Conservation (phyloP, 2,888 invertebrate genomes). For the Hipparchia semele region DNA sequence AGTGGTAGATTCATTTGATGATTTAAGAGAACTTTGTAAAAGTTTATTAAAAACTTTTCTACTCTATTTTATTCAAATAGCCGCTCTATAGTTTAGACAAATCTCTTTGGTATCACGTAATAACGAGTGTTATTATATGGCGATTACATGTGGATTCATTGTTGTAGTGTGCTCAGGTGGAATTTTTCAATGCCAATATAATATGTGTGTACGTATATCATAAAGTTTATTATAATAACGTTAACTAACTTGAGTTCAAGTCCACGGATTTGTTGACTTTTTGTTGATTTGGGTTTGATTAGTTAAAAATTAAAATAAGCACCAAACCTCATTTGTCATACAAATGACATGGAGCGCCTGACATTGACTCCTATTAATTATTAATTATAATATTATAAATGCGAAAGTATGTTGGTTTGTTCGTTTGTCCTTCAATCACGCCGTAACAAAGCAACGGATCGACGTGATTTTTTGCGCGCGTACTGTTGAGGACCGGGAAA, state of each 20-base stretch:
- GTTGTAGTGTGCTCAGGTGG: constrained; percentile 36
- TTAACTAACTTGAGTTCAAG: neutral
- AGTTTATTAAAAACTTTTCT: no score
- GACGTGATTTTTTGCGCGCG: no score
- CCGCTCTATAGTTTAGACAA: neutral
- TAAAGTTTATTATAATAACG: neutral
- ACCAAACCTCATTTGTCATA: no score
- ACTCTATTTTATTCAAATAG: neutral
- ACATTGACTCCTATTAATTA: neutral
- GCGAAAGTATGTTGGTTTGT: neutral
- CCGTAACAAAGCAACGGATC: no score
- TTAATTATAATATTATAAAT: neutral
- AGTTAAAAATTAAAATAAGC: no score
- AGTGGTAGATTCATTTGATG: no score
- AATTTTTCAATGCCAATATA: constrained; percentile 28
- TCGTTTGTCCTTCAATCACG: no score
- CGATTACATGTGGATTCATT: constrained; percentile 26
- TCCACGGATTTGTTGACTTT: neutral
- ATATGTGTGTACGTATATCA: neutral
- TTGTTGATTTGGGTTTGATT: no score
- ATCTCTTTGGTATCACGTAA: constrained; percentile 12
- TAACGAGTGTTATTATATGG: constrained; percentile 30
- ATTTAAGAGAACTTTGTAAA: no score
- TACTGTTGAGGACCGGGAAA: no score
- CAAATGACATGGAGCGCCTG: no score